Conservation (phyloP, 2,113 vertebrate species). For the Aphelocoma coerulescens region DNA sequence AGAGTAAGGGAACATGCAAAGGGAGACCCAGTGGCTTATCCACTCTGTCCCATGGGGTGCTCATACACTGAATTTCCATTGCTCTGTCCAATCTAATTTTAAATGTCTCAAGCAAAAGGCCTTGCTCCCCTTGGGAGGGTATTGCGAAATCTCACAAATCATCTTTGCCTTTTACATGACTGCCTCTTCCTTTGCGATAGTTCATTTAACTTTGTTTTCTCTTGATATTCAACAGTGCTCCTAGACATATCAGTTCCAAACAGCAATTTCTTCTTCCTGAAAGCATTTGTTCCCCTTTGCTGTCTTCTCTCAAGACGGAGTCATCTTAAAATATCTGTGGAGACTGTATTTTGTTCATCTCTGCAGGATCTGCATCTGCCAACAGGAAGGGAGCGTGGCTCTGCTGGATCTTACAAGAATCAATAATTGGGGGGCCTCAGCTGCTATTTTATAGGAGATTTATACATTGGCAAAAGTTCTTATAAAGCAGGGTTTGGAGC, state of each 20-base stretch:
- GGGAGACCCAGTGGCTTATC: conserved; percentile 25
- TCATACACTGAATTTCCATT: conserved; percentile 5
- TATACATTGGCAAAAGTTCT: not conserved
- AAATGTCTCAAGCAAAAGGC: conserved; percentile 47
- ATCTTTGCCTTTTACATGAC: conserved; percentile 21
- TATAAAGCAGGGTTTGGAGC: not conserved
- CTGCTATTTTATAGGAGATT: not conserved
- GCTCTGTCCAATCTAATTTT: conserved; percentile 43
- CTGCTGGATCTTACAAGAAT: not conserved
- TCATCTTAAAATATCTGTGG: not conserved
- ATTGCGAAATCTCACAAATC: conserved; percentile 46
- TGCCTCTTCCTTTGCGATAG: conserved; percentile 23
- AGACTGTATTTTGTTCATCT: not conserved
- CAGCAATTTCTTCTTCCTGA: not conserved
- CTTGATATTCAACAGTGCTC: conserved; percentile 14
- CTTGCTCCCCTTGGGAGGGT: not conserved
- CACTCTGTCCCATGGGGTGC: not conserved
- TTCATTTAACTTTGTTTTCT: conserved; percentile 22
- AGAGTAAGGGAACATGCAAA: conserved; percentile 18
- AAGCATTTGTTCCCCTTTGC: not conserved
- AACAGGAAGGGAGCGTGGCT: not conserved
- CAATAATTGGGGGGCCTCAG: not conserved
- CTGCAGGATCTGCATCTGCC: not conserved
- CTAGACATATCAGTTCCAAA: not conserved
- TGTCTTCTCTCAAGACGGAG: not conserved